Base-by-base conservation (phyloP, 1,140 invertebrate genomes). In the Hylaeus volcanicus region DNA sequence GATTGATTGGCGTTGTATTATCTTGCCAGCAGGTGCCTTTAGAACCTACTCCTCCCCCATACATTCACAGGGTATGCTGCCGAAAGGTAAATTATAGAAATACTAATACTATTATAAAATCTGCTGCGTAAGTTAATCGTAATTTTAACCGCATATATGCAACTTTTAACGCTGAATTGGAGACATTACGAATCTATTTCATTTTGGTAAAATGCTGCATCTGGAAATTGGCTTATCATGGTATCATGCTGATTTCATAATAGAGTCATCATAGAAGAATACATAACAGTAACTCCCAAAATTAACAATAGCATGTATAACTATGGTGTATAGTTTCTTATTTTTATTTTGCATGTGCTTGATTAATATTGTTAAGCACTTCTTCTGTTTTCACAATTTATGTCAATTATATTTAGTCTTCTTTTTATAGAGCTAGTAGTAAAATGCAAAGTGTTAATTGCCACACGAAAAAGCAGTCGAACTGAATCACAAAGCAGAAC, bases 1-100 rank as follows among this genome's bases (percentile, higher is more conserved):
- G 79, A 91, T 88, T 91, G 84, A 92, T 91, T 91, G 85, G 90
- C 88, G 84, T 89, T 91, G 86, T 92, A 78, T 92, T 92, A 86
- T 92, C 91, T 90, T 92, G 90, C 89, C 90, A 86, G 91, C 91
- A 93, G 92, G 92, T 93, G 84, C 89, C 90, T 89, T 92, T 93
- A 90, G 90, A 91, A 87, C 86, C 90, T 76, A 91, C 88, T 91
- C 87, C 88, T 90, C 87, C 91, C 89, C 89, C 86, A 91, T 90
- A 89, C 89, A 92, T 92, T 91, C 90, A 89, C 88, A 92, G 83
- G 91, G 89, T 92, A 88, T 88, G 87, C 89, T 86, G 86, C 83
- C 79, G 82, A 88, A 92, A 93, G 92, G 92, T 93, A 92, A 93
- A 90, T 92, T 85, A 90, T 88, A 88, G 87, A 89, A 85, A 70